Conservation (phyloP, 2,888 invertebrate genomes). For the Lysandra coridon region DNA sequence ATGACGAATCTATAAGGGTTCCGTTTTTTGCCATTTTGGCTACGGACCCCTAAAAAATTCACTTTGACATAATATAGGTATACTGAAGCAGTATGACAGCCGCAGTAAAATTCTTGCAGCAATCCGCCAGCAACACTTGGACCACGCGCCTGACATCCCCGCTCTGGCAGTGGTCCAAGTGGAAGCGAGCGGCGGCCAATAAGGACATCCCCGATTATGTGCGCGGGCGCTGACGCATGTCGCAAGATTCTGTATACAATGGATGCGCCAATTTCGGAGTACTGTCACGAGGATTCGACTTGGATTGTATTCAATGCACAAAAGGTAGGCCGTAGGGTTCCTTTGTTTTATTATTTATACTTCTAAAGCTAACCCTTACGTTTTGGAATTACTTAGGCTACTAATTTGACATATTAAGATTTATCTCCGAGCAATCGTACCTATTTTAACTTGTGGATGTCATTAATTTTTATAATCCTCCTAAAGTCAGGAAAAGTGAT, state of each 20-base stretch:
- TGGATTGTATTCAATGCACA: not conserved
- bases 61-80: no score
- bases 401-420: no score
- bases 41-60: no score
- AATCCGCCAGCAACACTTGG: not conserved
- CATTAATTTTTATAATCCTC: no score
- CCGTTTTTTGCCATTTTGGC: no score
- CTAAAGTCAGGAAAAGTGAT: no score
- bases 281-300: not conserved
- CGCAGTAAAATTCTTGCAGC: not conserved
- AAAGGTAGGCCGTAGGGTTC: not conserved
- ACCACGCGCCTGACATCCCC: not conserved
- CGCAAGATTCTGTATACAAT: not conserved
- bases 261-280: not conserved
- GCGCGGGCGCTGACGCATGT: not conserved
- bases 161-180: constrained; percentile 14
- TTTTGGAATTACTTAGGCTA: not conserved
- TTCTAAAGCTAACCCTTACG: not conserved
- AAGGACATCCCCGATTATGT: not conserved
- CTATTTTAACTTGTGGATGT: no score
- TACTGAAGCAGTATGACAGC: no score
- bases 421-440: no score
- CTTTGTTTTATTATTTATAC: not conserved
- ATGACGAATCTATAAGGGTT: no score
- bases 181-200: not conserved